phyloP scores from a whole-genome alignment of 23 tunicate species.

The Halocynthia roretzi region DNA sequence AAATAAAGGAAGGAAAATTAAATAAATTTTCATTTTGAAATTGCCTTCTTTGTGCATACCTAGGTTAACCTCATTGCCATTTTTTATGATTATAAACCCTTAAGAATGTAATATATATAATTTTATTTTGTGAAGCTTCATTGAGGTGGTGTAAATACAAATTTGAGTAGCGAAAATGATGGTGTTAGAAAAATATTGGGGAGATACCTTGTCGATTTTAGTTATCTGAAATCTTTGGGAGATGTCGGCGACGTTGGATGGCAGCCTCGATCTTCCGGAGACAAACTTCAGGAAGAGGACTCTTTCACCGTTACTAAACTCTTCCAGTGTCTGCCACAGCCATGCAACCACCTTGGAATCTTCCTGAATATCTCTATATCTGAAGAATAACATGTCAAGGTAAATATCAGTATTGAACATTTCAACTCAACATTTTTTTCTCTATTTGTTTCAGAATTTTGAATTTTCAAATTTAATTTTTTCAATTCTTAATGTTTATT shows the following conservation, averaged over 20 bases:
- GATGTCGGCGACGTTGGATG: conserved; percentile 72
- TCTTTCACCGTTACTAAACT: conserved; percentile 67
- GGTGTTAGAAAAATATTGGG: not conserved
- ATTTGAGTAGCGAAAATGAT: not conserved
- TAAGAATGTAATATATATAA: not conserved
- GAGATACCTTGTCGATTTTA: conserved; percentile 73
- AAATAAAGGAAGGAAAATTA: not conserved
- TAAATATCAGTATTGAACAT: too few species aligned
- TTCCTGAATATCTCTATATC: conserved; percentile 82
- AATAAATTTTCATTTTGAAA: not conserved
- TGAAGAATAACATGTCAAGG: not conserved
- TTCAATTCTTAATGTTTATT: not conserved
- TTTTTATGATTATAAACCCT: not conserved
- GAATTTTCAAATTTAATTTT: not conserved
- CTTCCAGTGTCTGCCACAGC: conserved; percentile 92
- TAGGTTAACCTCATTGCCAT: too few species aligned
- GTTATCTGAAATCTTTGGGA: conserved; percentile 93
- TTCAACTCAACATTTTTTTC: not conserved
- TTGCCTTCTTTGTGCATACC: too few species aligned
- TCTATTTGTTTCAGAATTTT: not conserved
- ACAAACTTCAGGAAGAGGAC: conserved; percentile 95
- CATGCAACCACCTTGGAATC: conserved; percentile 57
- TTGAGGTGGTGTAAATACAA: not conserved
- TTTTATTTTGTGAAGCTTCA: not conserved
- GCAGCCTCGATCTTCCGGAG: conserved; percentile 91